Evolutionary conservation across 37 sponge, comb jelly and placozoan species (phyloP), one percentile per base, ranked within the genome.

Genomic region (Geodia barretti): DNA sequence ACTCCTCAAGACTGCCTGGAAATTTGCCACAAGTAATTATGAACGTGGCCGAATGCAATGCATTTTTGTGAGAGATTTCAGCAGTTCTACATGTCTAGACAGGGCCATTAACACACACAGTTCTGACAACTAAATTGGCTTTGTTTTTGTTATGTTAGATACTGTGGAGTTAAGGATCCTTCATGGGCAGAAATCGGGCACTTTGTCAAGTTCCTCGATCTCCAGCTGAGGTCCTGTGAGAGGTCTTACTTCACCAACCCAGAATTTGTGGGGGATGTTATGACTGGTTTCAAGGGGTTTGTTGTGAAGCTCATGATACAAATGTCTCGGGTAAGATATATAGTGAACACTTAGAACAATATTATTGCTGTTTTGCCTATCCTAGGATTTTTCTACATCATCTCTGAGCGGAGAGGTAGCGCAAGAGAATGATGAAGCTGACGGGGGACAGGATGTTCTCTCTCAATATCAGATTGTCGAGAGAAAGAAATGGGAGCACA

Each of bases 251-350:
- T 88, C 68, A 82, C 81, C 68, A 41, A 89, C 82, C 65, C 75
- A 29, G 34, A 21, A 23, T 61, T 86, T 21, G 79, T 83, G 29
- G 83, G 81, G 33, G 91, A 91, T 73, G 62, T 66, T 26, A 60
- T 80, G 64, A 29, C 64, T 33, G 88, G 88, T 2, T 34, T 92
- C 31, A 79, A 81, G 69, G 34, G 80, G 17, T 96, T 96, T 87
- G 97, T 90, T 21, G 86, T 96, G 21, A 93, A 93, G 72, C 91
- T 92, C 73, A 84, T 97, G 90, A 94, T 97, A 41, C 43, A 38
- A 34, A 97, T 97, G 97, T 91, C 95, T 26, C 43, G 84, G 47
- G 91, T 89, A 66, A 30, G 54, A 47, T 17, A 17, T 47, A 14
- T 47, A 47, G 54, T 7, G 54, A 47, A 47, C 14, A 47, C n/a